Evolutionary conservation across 2,888 invertebrate species (phyloP).

Genomic region (Scaptomyza cyrtandrae): DNA sequence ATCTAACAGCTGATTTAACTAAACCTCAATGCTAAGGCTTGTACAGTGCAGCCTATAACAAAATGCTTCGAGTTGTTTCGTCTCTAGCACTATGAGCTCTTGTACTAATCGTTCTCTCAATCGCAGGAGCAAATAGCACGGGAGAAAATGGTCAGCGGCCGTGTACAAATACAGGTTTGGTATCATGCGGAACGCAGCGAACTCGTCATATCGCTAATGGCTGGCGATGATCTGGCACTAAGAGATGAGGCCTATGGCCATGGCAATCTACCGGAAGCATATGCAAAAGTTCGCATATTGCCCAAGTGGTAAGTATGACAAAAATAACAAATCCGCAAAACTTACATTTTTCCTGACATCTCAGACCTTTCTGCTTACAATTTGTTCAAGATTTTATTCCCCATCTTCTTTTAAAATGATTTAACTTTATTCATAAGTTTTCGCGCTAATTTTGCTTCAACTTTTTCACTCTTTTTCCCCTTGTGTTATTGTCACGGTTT

Average conservation of each 20-base stretch:
- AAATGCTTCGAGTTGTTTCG: conserved; percentile 22
- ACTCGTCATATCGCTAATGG: conserved; percentile 93
- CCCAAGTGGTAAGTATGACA: conserved; percentile 89
- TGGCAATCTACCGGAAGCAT: conserved; percentile 92
- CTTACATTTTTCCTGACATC: neutral
- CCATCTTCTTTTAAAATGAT: neutral
- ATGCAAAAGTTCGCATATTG: conserved; percentile 91
- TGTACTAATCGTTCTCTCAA: conserved; percentile 38
- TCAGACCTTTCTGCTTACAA: neutral
- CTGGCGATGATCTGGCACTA: conserved; percentile 92
- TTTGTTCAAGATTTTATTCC: neutral
- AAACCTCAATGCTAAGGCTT: conserved; percentile 21
- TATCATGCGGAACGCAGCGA: conserved; percentile 93
- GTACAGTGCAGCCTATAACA: conserved; percentile 33
- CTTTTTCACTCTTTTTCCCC: neutral
- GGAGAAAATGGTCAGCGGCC: conserved; percentile 90
- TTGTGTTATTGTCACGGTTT: neutral
- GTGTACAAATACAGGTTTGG: conserved; percentile 95
- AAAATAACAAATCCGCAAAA: no score
- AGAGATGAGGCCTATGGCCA: conserved; percentile 92
- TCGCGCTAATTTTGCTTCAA: neutral
- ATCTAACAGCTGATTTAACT: conserved; percentile 21
- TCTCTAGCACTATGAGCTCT: neutral
- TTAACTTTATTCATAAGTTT: neutral
- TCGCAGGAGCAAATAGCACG: conserved; percentile 89